Conservation (phyloP, 2,797 vertebrate genomes). For the Naso thynnoides region DNA sequence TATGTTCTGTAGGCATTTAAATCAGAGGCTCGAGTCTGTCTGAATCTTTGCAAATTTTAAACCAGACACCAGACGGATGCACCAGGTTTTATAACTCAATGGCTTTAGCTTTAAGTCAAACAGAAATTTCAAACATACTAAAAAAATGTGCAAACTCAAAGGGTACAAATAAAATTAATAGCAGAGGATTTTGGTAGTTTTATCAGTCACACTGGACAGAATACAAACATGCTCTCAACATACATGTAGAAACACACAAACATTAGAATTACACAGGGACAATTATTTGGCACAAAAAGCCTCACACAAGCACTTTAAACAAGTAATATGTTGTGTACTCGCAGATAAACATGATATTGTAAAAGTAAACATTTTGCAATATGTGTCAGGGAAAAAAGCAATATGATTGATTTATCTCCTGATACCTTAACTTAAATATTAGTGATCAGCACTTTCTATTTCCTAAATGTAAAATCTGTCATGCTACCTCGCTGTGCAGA, state of each 20-base stretch:
- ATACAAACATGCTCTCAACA: conserved; percentile 35
- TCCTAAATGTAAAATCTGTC: conserved; percentile 6
- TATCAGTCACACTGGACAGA: conserved; percentile 36
- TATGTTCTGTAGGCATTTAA: conserved; percentile 8
- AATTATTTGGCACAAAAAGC: conserved; percentile 70
- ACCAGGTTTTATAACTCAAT: background rate
- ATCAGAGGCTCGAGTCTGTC: background rate
- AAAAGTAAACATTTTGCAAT: conserved; percentile 44
- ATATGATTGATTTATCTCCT: background rate
- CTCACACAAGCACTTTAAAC: conserved; percentile 37
- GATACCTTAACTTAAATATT: conserved; percentile 1
- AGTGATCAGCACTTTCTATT: background rate
- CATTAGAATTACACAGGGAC: conserved; percentile 27
- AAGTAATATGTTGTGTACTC: conserved; percentile 17
- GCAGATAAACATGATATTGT: conserved; percentile 11
- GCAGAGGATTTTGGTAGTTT: conserved; percentile 36
- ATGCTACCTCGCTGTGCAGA: background rate
- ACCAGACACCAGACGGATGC: background rate
- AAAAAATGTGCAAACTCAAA: conserved; percentile 27
- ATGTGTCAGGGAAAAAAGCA: background rate
- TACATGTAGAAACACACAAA: conserved; percentile 32
- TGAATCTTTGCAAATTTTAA: background rate
- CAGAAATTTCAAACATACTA: conserved; percentile 6
- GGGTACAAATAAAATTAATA: conserved; percentile 25
- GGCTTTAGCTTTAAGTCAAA: conserved; percentile 24